These are phyloP conservation scores for Girardia tigrina DNA, from an alignment of 2,888 invertebrate species.

Conservation along the genomic window DNA sequence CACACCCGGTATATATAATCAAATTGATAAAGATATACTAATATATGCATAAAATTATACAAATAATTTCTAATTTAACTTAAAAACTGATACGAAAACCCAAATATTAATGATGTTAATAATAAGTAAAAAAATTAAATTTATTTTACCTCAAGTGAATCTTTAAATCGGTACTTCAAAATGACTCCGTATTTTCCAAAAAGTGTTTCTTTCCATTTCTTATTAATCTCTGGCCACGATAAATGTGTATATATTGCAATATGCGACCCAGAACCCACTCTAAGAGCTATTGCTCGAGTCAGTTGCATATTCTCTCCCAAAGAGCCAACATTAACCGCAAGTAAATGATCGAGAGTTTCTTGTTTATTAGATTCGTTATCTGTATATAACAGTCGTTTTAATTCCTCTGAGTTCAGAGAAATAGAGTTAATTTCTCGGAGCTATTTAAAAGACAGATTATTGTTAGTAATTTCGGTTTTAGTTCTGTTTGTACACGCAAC, in stretches of 20 bases:
- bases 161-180: conserved; percentile 5
- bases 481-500: neutral
- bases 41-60: too few relatives aligned
- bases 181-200: neutral
- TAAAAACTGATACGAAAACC: too few relatives aligned
- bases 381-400: neutral
- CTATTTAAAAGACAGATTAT: neutral
- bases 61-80: too few relatives aligned
- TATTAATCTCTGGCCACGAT: conserved; percentile 7
- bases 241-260: neutral
- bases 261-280: neutral
- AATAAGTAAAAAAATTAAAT: too few relatives aligned
- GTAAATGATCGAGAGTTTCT: conserved; percentile 60
- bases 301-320: conserved; percentile 78
- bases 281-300: conserved; percentile 56
- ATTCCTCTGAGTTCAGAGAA: neutral
- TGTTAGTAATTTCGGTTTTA: neutral
- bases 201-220: neutral
- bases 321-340: conserved; percentile 70
- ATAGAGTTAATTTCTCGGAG: neutral
- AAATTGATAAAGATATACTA: too few relatives aligned
- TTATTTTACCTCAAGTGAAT: too few relatives aligned
- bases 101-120: too few relatives aligned
- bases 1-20: too few relatives aligned
- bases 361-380: neutral